Evolutionary conservation across 2,797 vertebrate species (phyloP).

Genomic region (Chaetophractus vellerosus): DNA sequence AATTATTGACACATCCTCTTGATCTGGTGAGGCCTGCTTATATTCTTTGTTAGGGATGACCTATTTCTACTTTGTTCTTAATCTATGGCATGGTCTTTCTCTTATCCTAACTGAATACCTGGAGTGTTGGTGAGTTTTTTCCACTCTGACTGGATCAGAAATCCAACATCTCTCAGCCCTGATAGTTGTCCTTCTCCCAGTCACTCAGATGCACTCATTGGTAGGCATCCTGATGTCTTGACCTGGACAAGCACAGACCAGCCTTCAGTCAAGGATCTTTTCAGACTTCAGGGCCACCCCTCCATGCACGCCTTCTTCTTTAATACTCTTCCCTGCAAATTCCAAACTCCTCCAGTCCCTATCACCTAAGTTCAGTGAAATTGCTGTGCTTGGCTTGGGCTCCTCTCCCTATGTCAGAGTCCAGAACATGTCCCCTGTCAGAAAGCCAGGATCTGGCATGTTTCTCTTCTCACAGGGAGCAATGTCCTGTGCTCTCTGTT

Average conservation of each 20-base stretch:
- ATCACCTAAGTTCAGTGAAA: background rate
- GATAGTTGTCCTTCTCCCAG: background rate
- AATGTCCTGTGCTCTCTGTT: background rate
- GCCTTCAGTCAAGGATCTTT: background rate
- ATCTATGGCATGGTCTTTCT: background rate
- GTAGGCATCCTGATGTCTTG: background rate
- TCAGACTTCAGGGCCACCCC: background rate
- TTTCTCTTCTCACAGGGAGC: background rate
- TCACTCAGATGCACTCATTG: rapidly evolving
- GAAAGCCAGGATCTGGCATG: background rate
- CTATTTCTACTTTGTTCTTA: background rate
- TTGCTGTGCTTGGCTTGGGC: no score
- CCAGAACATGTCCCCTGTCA: background rate
- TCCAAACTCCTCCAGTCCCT: background rate
- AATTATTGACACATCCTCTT: background rate
- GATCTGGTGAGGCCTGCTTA: background rate
- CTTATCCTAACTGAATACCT: background rate
- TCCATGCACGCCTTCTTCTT: background rate
- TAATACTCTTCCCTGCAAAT: background rate
- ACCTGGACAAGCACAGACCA: background rate
- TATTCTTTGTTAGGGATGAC: background rate
- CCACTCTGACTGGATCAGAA: background rate
- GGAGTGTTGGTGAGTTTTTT: background rate
- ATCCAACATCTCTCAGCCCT: background rate
- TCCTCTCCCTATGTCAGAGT: background rate